phyloP scores from a whole-genome alignment of 1,140 invertebrate species.

The Anastatus disparis region DNA sequence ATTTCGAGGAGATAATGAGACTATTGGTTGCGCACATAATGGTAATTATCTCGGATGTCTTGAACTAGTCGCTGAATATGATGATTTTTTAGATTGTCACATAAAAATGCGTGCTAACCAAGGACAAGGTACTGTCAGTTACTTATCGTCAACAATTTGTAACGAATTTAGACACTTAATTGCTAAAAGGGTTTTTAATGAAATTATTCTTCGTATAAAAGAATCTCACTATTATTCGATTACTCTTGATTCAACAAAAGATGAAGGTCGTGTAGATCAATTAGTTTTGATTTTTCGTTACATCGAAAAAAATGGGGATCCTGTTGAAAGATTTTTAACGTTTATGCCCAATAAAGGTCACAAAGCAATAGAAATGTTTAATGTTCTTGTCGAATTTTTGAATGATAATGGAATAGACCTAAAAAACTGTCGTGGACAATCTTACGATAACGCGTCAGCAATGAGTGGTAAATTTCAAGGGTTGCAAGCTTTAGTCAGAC shows the following conservation, averaged over 20 bases:
- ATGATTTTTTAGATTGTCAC: no score
- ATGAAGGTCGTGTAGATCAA: neutral
- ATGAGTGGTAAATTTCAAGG: no score
- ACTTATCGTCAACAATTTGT: neutral
- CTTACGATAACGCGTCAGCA: slow-evolving; percentile 46
- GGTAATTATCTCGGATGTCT: neutral
- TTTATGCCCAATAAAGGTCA: neutral
- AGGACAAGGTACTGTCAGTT: neutral
- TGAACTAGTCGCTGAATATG: neutral
- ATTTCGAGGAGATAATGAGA: slow-evolving; percentile 8
- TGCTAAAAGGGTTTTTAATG: neutral
- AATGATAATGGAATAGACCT: neutral
- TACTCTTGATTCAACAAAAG: neutral
- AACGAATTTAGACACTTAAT: neutral
- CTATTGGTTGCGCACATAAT: neutral
- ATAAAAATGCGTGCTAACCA: neutral
- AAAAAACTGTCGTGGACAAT: slow-evolving; percentile 35
- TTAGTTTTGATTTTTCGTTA: no score
- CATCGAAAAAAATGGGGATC: no score
- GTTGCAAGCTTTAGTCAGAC: no score
- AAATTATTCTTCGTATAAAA: neutral
- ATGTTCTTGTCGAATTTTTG: no score
- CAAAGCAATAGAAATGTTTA: neutral
- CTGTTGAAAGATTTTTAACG: neutral
- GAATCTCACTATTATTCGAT: neutral